Conservation (phyloP, 2,113 vertebrate genomes). For the Anolis carolinensis region DNA sequence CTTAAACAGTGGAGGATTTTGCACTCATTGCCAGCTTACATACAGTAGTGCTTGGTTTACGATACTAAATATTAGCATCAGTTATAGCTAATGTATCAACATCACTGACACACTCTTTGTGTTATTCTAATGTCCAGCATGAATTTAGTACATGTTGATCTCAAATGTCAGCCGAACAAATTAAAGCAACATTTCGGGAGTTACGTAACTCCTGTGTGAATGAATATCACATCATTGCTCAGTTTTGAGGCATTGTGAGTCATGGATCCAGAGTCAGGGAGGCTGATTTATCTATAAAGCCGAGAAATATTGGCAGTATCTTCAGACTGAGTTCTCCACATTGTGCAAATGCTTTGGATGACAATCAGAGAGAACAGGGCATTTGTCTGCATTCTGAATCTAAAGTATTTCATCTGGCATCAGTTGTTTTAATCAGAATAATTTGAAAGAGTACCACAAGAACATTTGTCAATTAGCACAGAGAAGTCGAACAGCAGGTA, state of each 20-base stretch:
- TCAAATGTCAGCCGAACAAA: background rate
- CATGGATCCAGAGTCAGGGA: slow-evolving; percentile 50
- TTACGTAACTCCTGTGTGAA: background rate
- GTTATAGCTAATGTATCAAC: background rate
- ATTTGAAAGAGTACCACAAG: slow-evolving; percentile 8
- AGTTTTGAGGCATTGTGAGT: slow-evolving; percentile 54
- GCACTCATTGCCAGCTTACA: background rate
- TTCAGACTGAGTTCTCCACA: slow-evolving; percentile 50
- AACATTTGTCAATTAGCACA: background rate
- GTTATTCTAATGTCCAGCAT: too few species aligned
- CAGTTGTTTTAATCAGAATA: slow-evolving; percentile 22
- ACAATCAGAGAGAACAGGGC: slow-evolving; percentile 10
- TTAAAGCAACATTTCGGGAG: background rate
- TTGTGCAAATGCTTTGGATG: slow-evolving; percentile 46
- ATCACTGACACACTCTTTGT: background rate
- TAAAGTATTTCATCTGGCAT: slow-evolving; percentile 25
- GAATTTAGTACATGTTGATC: background rate
- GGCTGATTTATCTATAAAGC: slow-evolving; percentile 58
- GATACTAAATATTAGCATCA: background rate
- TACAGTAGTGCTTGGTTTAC: too few species aligned
- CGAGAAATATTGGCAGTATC: slow-evolving; percentile 51
- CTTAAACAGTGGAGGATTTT: background rate
- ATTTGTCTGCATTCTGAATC: background rate
- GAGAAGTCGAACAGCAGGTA: background rate
- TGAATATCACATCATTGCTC: slow-evolving; percentile 29